Conservation (phyloP, 2,888 invertebrate genomes). For the Mesorhabditis spiculigera region DNA sequence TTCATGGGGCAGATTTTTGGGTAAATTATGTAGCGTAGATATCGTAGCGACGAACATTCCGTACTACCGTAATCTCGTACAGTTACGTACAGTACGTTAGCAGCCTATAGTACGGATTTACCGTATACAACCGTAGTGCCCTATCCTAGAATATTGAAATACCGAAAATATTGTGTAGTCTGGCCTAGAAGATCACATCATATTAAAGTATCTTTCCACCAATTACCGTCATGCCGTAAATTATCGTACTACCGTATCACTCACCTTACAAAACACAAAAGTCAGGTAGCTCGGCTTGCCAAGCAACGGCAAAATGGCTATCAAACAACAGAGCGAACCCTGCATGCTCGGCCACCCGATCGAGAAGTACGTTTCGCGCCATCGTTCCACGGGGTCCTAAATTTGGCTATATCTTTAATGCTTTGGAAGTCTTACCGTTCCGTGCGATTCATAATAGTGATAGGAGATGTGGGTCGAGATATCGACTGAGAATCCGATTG, state of each 20-base stretch:
- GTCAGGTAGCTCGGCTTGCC: neutral
- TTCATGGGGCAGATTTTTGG: no score
- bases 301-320: neutral
- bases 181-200: no score
- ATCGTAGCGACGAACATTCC: no score
- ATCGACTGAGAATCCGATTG: constrained; percentile 3
- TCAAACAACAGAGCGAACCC: neutral
- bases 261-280: neutral
- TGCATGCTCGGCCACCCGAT: constrained; percentile 6
- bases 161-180: no score
- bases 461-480: constrained; percentile 1
- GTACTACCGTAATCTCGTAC: no score
- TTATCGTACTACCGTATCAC: neutral
- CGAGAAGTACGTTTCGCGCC: neutral
- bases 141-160: no score
- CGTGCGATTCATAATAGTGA: neutral
- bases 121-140: no score
- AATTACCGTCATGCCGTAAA: no score
- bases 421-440: neutral
- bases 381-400: constrained; percentile 2
- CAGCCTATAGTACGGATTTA: no score
- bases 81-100: no score
- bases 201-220: no score
- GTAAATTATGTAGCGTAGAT: no score
- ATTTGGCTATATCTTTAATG: neutral